Evolutionary conservation across 2,888 invertebrate species (phyloP), one percentile per base, ranked within the genome.

Genomic region (Boloria euphrosyne): DNA sequence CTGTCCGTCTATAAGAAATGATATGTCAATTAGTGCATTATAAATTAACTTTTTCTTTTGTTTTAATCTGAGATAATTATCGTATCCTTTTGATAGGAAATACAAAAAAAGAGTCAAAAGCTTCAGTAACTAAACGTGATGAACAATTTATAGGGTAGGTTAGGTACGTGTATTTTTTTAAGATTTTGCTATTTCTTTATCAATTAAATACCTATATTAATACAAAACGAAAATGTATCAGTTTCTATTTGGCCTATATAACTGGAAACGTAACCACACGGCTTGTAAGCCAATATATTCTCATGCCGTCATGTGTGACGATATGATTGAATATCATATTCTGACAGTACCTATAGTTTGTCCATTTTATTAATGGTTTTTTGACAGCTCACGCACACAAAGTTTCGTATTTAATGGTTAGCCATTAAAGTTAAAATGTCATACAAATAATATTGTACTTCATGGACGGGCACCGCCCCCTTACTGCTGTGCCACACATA

Each of bases 261-360:
- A 63, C 70, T 66, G 67, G 69, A 67, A 67, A 71, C 66, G 51
- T 65, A 69, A 73, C 72, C 73, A 65, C 73, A 72, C 62, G 65
- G 50, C 64, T 54, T 61, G 73, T 72, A 73, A 73, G 66, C 22
- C 63, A 67, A 73, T 70, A 64, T 55, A 64, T 66, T 69, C 66
- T 69, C 69, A 69, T 53, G 65, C 67, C 66, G 61, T 67, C 70
- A 68, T 70, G 73, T 70, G 73, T 70, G 71, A 73, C 69, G 57
- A 17, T 63, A 63, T 71, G 64, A 59, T 68, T 62, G 47, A 51
- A 49, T 71, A 67, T 70, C 68, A 54, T 31, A 52, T 63, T 63
- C 50, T 57, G 38, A 50, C 16, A 38, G 10, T 59, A 7, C 27
- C n/a, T 38, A 50, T 49, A 4, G 31, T 7, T n/a, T n/a, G n/a